phyloP scores from a whole-genome alignment of 2,113 vertebrate species.

The Bungarus multicinctus region DNA sequence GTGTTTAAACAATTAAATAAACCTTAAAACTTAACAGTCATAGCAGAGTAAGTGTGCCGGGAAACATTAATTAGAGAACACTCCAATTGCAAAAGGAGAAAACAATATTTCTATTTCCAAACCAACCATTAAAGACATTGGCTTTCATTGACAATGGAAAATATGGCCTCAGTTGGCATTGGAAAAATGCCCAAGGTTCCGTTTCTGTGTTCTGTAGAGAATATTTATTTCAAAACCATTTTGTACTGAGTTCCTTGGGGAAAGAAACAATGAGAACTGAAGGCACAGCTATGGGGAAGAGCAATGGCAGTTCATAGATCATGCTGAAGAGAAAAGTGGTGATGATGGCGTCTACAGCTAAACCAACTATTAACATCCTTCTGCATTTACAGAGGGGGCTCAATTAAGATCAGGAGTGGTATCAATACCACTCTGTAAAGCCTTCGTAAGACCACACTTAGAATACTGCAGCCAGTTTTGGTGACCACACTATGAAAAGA shows the following conservation, averaged over 20 bases:
- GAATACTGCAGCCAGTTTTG: too few species aligned
- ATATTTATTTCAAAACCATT: not conserved
- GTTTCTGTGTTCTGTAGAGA: not conserved
- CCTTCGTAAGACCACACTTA: too few species aligned
- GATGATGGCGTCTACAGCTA: not conserved
- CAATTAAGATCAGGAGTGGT: too few species aligned
- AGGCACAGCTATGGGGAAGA: not conserved
- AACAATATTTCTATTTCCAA: not conserved
- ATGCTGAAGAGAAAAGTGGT: not conserved
- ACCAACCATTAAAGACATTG: not conserved
- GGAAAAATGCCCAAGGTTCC: not conserved
- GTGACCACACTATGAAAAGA: too few species aligned
- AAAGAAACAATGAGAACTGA: not conserved
- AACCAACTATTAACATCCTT: not conserved
- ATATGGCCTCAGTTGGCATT: not conserved
- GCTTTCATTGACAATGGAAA: not conserved
- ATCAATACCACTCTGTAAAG: too few species aligned
- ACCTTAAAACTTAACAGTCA: not conserved
- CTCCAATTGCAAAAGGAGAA: not conserved
- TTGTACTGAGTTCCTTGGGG: not conserved
- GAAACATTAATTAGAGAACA: not conserved
- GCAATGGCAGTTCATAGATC: not conserved
- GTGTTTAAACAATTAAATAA: not conserved
- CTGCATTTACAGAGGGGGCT: too few species aligned
- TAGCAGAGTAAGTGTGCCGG: not conserved